Percentiles rank a stretch among this genome's conserved stretches.
Conservation (phyloP, 2,888 invertebrate genomes). For the Cantharis nigra region DNA sequence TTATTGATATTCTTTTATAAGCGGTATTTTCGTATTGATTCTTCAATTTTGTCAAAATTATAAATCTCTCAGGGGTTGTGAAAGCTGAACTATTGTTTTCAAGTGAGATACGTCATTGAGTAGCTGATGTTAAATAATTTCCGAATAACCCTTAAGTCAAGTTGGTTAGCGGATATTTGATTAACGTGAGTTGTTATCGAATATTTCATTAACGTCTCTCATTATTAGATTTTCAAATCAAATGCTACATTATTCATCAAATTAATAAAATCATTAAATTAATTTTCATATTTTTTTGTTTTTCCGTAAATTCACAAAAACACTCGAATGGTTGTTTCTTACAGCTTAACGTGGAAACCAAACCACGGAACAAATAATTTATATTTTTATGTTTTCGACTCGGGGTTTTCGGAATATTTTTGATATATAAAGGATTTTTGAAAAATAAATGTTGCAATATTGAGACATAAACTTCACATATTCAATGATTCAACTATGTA, state of each 20-base stretch:
- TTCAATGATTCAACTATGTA: background rate
- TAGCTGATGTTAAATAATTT: background rate
- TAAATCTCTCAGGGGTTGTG: background rate
- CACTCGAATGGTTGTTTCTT: background rate
- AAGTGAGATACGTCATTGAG: background rate
- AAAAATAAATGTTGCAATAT: background rate
- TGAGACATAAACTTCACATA: background rate
- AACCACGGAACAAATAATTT: background rate
- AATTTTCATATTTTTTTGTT: too few species aligned
- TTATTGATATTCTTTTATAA: background rate
- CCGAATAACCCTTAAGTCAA: background rate
- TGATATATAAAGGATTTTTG: background rate
- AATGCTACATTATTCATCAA: background rate
- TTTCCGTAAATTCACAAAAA: too few species aligned
- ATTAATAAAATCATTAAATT: background rate
- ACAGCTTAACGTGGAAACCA: background rate
- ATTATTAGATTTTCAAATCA: background rate
- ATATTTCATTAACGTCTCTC: background rate
- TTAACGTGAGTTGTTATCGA: background rate
- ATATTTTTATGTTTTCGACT: too few species aligned
- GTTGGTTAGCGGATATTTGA: background rate
- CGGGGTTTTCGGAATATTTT: background rate
- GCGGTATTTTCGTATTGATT: background rate
- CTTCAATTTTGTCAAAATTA: background rate
- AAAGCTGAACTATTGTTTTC: background rate